Conservation (phyloP, 2,113 vertebrate genomes). For the Butorides virescens region DNA sequence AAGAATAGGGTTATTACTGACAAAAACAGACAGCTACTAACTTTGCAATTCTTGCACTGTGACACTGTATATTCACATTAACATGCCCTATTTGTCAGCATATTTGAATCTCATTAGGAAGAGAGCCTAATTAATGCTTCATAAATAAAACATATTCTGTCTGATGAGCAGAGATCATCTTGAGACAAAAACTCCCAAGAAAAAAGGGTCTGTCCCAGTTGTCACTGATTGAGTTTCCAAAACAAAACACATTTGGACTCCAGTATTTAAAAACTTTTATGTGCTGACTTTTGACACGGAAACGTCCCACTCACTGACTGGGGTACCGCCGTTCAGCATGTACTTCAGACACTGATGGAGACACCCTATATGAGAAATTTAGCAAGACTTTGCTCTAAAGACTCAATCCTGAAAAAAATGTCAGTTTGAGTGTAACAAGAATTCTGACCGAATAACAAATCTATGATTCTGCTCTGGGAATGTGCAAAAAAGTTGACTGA, state of each 20-base stretch:
- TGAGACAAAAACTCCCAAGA: not conserved
- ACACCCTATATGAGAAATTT: not conserved
- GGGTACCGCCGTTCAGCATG: not conserved
- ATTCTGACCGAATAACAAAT: not conserved
- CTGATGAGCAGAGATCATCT: not conserved
- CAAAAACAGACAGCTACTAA: not conserved
- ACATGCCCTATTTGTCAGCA: not conserved
- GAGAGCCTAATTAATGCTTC: not conserved
- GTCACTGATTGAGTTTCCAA: not conserved
- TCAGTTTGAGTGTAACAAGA: not conserved
- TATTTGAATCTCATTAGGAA: not conserved
- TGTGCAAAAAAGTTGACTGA: not conserved
- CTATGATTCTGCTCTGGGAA: not conserved
- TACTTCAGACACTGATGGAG: not conserved
- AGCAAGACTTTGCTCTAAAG: not conserved
- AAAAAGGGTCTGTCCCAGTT: not conserved
- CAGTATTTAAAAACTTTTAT: accelerated
- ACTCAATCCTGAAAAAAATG: not conserved
- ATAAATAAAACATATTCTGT: slow-evolving; percentile 8
- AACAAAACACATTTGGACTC: not conserved
- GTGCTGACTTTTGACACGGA: not conserved
- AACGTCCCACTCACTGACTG: not conserved
- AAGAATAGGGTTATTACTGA: not conserved
- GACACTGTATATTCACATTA: not conserved
- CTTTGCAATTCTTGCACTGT: not conserved